Evolutionary conservation across 1,140 invertebrate species (phyloP).

Genomic region (Phymastichus coffea): DNA sequence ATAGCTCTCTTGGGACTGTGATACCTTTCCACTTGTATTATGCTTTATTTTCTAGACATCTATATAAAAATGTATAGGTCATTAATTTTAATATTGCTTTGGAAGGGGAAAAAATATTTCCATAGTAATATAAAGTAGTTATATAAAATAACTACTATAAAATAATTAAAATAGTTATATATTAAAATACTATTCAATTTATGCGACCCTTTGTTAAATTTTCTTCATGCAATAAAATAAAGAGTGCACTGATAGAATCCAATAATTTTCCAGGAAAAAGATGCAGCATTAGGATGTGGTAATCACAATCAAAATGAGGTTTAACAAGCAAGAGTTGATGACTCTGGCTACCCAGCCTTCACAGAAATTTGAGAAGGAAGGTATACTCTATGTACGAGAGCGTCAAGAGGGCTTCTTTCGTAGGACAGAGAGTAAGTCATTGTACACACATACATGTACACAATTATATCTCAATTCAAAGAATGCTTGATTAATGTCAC

Average conservation of each 20-base stretch:
- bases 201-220: background rate
- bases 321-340: conserved; percentile 85
- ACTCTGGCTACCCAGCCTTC: conserved; percentile 81
- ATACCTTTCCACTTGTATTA: no score
- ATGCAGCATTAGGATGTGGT: conserved; percentile 19
- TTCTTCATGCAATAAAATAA: no score
- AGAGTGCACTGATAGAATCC: no score
- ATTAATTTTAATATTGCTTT: no score
- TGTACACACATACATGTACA: conserved; percentile 5
- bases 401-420: conserved; percentile 90
- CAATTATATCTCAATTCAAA: background rate
- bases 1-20: no score
- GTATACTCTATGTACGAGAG: conserved; percentile 81
- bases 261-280: conserved; percentile 10
- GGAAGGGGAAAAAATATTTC: no score
- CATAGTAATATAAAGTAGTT: no score
- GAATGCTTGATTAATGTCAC: conserved; percentile 15
- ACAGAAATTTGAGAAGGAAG: conserved; percentile 90
- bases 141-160: background rate
- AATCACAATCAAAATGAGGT: conserved; percentile 69
- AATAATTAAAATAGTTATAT: background rate
- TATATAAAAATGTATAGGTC: no score
- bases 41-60: no score
- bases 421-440: conserved; percentile 79
- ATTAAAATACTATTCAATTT: background rate